phyloP scores from a whole-genome alignment of 2,113 vertebrate genomes.

The Pheucticus melanocephalus region DNA sequence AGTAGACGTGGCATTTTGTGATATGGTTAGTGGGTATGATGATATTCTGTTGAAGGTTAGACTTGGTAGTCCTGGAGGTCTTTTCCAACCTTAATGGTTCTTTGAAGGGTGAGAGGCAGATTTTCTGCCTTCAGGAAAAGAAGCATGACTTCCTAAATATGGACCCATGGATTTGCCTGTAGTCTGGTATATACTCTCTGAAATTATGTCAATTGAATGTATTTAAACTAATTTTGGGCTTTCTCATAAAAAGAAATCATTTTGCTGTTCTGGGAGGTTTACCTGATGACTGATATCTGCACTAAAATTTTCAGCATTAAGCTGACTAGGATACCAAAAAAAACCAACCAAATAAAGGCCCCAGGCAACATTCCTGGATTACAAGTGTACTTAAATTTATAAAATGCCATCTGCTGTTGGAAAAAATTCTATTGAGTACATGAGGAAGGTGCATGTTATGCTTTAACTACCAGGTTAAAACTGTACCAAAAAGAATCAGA shows the following conservation, averaged over 20 bases:
- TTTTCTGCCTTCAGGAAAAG: not conserved
- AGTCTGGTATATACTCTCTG: not conserved
- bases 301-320: not conserved
- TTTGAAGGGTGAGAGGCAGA: not conserved
- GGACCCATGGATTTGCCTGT: not conserved
- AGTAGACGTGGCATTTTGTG: fast-evolving
- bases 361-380: not conserved
- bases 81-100: not conserved
- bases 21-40: not conserved
- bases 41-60: not conserved
- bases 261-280: not conserved
- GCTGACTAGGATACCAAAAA: not conserved
- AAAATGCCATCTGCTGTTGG: not conserved
- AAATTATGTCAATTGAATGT: not conserved
- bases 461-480: not conserved
- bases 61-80: not conserved
- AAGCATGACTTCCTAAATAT: not conserved
- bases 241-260: not conserved
- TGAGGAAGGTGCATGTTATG: not conserved
- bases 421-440: not conserved
- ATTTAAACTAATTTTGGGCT: not conserved
- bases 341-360: no score
- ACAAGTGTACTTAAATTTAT: not conserved
- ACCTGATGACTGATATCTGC: not conserved
- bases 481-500: not conserved